Conservation (phyloP, 2,797 vertebrate species). For the Gymnothorax javanicus region DNA sequence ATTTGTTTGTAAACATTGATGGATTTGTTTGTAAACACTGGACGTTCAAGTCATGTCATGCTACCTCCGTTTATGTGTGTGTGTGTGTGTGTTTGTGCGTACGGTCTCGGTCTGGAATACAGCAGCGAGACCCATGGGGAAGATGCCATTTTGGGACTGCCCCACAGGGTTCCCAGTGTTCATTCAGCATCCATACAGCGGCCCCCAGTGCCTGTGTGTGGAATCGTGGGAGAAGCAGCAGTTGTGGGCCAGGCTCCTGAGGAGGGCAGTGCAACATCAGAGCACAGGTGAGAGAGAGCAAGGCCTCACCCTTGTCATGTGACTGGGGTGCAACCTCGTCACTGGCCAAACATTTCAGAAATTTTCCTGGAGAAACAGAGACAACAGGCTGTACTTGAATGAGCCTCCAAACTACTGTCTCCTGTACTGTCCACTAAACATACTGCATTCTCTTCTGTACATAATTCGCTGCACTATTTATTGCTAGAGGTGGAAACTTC, state of each 20-base stretch:
- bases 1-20: no score
- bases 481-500: no score
- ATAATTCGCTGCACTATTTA: no score
- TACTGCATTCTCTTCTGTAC: no score
- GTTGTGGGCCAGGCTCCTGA: constrained; percentile 47
- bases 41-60: neutral
- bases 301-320: neutral
- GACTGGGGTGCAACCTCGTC: neutral
- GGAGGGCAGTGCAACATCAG: constrained; percentile 49
- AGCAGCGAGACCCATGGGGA: constrained; percentile 35
- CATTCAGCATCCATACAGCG: constrained; percentile 53
- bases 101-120: neutral
- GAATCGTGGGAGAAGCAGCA: constrained; percentile 33
- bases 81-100: neutral
- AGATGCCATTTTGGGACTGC: constrained; percentile 16
- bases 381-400: neutral
- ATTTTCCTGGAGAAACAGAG: neutral
- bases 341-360: neutral
- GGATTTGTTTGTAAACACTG: no score
- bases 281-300: constrained; percentile 42
- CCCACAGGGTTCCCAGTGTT: constrained; percentile 45
- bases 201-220: constrained; percentile 48
- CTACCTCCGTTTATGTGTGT: neutral
- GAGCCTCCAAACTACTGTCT: no score
- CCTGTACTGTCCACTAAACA: no score